phyloP scores from a whole-genome alignment of 2,888 invertebrate species.

The Diaperis boleti region DNA sequence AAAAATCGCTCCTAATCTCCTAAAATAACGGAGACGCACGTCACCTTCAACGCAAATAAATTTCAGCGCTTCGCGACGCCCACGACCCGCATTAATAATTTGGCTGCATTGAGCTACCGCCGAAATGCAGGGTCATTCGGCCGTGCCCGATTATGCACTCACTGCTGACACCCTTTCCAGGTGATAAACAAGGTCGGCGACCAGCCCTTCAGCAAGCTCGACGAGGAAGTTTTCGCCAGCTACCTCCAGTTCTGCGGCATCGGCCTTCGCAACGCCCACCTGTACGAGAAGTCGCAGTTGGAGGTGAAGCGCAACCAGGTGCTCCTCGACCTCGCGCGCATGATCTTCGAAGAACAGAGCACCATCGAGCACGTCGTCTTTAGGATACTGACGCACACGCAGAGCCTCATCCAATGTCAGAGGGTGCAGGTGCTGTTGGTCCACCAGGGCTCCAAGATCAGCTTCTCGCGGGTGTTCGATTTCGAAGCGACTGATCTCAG shows the following conservation, averaged over 20 bases:
- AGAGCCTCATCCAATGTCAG: conserved; percentile 94
- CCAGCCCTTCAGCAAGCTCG: conserved; percentile 84
- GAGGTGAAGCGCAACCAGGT: conserved; percentile 97
- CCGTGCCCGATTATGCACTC: too few species aligned
- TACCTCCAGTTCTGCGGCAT: conserved; percentile 98
- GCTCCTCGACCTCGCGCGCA: conserved; percentile 91
- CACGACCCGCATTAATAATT: too few species aligned
- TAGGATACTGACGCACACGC: conserved; percentile 93
- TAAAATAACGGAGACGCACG: too few species aligned
- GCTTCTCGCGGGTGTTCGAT: conserved; percentile 94
- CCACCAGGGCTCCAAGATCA: conserved; percentile 90
- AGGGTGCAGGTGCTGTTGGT: conserved; percentile 93
- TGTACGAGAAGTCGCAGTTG: conserved; percentile 94
- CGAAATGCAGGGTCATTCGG: too few species aligned
- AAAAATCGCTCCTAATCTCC: too few species aligned
- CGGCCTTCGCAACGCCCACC: conserved; percentile 93
- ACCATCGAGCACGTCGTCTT: conserved; percentile 96
- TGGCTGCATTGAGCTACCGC: too few species aligned
- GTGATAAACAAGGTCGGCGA: conserved; percentile 93
- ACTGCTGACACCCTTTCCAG: too few species aligned
- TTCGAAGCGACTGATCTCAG: conserved; percentile 91
- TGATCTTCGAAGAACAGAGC: conserved; percentile 97
- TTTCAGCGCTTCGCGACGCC: too few species aligned
- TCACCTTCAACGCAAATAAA: too few species aligned
- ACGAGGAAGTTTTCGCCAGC: conserved; percentile 91